Evolutionary conservation across 1,140 invertebrate genomes (phyloP).

Genomic region (Drosophila lacteicornis): DNA sequence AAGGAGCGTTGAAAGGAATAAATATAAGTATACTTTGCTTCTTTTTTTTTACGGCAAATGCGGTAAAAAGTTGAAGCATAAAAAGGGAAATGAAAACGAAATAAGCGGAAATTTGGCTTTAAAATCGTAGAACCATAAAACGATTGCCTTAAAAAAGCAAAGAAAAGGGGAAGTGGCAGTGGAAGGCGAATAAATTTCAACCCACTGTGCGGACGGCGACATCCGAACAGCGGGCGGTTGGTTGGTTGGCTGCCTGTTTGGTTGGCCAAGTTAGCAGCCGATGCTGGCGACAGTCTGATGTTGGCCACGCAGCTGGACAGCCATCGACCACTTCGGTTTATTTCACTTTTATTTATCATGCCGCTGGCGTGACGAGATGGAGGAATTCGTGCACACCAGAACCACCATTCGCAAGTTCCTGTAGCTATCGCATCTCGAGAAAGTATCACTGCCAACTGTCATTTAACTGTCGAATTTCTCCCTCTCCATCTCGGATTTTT

Average conservation of each 20-base stretch:
- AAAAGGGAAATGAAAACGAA: constrained; percentile 32
- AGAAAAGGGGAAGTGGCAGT: constrained; percentile 8
- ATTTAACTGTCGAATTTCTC: constrained; percentile 22
- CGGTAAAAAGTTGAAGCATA: constrained; percentile 44
- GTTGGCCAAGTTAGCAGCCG: constrained; percentile 57
- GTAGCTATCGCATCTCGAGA: constrained; percentile 35
- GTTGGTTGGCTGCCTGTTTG: background rate
- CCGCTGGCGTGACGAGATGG: constrained; percentile 51
- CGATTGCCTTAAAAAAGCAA: constrained; percentile 21
- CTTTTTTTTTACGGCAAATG: constrained; percentile 39
- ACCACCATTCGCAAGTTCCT: constrained; percentile 61
- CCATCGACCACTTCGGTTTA: constrained; percentile 45
- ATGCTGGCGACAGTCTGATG: constrained; percentile 76
- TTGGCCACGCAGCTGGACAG: constrained; percentile 76
- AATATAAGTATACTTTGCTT: constrained; percentile 12
- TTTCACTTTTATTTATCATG: constrained; percentile 31
- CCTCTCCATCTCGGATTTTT: constrained; percentile 41
- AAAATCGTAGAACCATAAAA: constrained; percentile 48
- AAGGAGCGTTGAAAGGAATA: constrained; percentile 42
- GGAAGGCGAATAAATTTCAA: constrained; percentile 34
- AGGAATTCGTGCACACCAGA: constrained; percentile 61
- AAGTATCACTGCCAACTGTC: constrained; percentile 35
- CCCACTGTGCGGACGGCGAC: constrained; percentile 62
- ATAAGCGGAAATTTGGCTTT: constrained; percentile 36
- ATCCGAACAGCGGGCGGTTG: constrained; percentile 54